Evolutionary conservation across 2,113 vertebrate genomes (phyloP), one percentile per base, ranked within the genome.

Genomic region (Motacilla tschutschensis): DNA sequence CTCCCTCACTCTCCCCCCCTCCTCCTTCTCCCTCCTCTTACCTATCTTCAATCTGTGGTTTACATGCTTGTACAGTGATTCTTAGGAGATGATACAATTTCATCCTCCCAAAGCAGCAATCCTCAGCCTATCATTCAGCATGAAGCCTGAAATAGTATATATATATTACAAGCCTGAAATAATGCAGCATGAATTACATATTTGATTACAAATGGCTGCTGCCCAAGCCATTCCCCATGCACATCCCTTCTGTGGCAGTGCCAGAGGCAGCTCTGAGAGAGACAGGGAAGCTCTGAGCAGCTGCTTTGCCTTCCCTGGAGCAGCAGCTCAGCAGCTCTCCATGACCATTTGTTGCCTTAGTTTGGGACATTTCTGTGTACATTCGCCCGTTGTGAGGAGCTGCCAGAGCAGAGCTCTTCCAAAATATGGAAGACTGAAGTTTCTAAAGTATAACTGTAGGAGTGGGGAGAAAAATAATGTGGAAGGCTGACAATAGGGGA

Each of bases 1-100:
- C 21, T 50, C 33, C 40, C 26, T n/a, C 25, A 3, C 11, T 17
- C 4, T 21, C 8, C 0, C 7, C 2, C 2, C 8, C 28, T 29
- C 4, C 8, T 50, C 17, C 19, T 35, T 12, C 41, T 63, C n/a
- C 26, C 13, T 24, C 31, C 16, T 9, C 14, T 40, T 22, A 2
- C 12, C 4, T 24, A 1, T 33, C 9, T 70, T 66, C 76, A 63
- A 66, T 59, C 4, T 3, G 26, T 35, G 54, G 24, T 62, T 85
- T 82, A 60, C 33, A 29, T 35, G 35, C 47, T 79, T 53, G 21
- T 54, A 9, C 29, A 15, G 38, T 26, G 40, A 54, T 79, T 77
- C 14, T 63, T 41, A 18, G 62, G 41, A 59, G 17, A 81, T 63
- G 20, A 36, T 46, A 29, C 28, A 57, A 62, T 85, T 72, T 81